Base-by-base conservation (phyloP, 2,797 vertebrate genomes). In the Lophius americanus region DNA sequence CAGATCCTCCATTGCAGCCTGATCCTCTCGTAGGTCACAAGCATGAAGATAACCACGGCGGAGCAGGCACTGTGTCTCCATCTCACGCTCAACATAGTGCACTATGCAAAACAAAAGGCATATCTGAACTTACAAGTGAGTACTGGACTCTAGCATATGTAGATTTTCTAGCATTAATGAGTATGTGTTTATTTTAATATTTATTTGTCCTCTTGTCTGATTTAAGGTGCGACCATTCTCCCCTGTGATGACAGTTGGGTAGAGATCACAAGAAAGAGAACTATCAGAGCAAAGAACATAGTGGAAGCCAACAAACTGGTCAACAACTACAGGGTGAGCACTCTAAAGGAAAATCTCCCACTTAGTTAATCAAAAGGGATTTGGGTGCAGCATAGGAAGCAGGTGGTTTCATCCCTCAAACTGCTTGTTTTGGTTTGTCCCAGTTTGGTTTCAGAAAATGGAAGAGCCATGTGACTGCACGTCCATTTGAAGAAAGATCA, bases 371-470 rank as follows among this genome's bases (percentile, higher is more conserved):
- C 3, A 14, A 52, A 33, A 53, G 37, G 37, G 11, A 1, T 7
- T 12, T 36, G 61, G 65, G 36, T 6, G 39, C 3, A 76, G 37
- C 60, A 47, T 48, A 9, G 12, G 3, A 13, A 43, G 32, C 32
- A 8, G 3, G 49, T 0, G 7, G 23, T 5, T n/a, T 60, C 13
- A 53, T 52, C 0, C 4, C 35, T 42, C 8, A 51, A 41, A 68
- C 23, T 52, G 4, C 58, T 3, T 68, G 3, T 68, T 3, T 74
- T 3, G 52, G 4, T 70, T 8, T 73, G 48, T 73, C 42, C 41
- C 78, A 97, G 96, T 97, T 97, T 77, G 96, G 96, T 70, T 98
- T 97, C 82, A 94, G 96, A 89, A 98, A 97, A 63, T 97, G 96
- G 96, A 97, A 97, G 89, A 95, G 96, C 61, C 96, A 97, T 0